Conservation (phyloP, 2,888 invertebrate genomes). For the Rugalucina vietnamica region DNA sequence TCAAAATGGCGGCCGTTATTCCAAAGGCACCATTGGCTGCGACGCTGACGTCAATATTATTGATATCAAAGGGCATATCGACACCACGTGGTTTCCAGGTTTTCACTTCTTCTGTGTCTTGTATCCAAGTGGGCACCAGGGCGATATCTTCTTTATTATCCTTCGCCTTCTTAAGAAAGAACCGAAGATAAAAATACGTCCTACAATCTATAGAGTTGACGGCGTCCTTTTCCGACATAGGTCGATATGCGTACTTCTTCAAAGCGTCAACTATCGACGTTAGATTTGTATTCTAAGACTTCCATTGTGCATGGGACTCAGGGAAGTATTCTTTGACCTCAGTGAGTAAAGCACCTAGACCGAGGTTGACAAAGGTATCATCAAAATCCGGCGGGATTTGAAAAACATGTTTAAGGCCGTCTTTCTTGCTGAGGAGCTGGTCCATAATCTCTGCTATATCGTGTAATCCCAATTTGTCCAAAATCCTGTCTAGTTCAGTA, state of each 20-base stretch:
- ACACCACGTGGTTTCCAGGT: slow-evolving; percentile 63
- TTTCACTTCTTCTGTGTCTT: slow-evolving; percentile 67
- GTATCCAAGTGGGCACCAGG: slow-evolving; percentile 76
- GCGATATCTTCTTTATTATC: slow-evolving; percentile 62
- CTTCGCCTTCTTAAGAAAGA: slow-evolving; percentile 67
- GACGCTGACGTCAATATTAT: slow-evolving; percentile 78
- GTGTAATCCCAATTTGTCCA: slow-evolving; percentile 65
- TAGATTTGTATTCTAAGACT: slow-evolving; percentile 65
- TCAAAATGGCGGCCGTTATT: slow-evolving; percentile 70
- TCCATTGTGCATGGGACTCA: slow-evolving; percentile 63
- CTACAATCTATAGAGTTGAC: slow-evolving; percentile 73
- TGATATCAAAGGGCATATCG: slow-evolving; percentile 74
- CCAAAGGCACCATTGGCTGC: slow-evolving; percentile 76
- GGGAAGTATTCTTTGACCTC: slow-evolving; percentile 61
- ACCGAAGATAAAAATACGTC: slow-evolving; percentile 71
- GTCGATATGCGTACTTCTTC: slow-evolving; percentile 72
- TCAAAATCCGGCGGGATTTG: slow-evolving; percentile 78
- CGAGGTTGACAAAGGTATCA: slow-evolving; percentile 76
- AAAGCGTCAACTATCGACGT: slow-evolving; percentile 70
- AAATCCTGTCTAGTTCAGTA: slow-evolving; percentile 63
- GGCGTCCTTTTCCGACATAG: slow-evolving; percentile 61
- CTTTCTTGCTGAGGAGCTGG: no score
- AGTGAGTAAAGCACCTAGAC: slow-evolving; percentile 69
- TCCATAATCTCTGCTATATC: slow-evolving; percentile 62
- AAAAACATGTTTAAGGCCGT: no score